Conservation (phyloP, 2,888 invertebrate species). For the Mellilla xanthometata region DNA sequence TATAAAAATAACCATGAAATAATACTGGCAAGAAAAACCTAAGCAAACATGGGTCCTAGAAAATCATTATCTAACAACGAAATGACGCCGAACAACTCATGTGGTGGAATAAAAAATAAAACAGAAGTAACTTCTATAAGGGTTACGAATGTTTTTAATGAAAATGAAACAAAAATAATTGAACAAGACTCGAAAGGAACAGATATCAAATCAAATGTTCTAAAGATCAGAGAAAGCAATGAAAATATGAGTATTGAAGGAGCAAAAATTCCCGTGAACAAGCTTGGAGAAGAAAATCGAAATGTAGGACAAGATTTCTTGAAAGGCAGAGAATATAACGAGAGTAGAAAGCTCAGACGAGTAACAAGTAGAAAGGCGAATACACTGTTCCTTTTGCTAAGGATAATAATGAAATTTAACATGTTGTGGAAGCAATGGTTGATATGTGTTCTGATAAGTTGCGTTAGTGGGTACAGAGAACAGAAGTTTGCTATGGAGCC, state of each 20-base stretch:
- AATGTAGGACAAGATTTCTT: background rate
- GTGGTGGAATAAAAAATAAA: background rate
- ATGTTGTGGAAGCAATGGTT: conserved; percentile 46
- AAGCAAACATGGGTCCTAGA: conserved; percentile 1
- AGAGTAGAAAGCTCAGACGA: conserved; percentile 5
- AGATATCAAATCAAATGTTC: background rate
- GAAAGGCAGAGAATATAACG: background rate
- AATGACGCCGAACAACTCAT: background rate
- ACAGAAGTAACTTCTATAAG: background rate
- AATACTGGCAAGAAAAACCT: background rate
- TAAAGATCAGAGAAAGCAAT: background rate
- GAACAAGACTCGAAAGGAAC: background rate
- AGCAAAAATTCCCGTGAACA: too few relatives aligned
- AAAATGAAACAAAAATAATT: background rate
- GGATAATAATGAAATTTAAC: conserved; percentile 48
- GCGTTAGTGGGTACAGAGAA: conserved; percentile 57
- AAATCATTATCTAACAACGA: background rate
- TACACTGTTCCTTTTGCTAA: conserved; percentile 66
- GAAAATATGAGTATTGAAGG: background rate
- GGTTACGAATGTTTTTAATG: background rate
- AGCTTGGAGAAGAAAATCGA: background rate
- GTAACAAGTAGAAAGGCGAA: conserved; percentile 66
- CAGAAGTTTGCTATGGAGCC: conserved; percentile 76
- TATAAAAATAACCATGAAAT: background rate
- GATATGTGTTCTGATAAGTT: conserved; percentile 45